phyloP scores from a whole-genome alignment of 1,140 invertebrate genomes.

The Sminthurinus signatus region DNA sequence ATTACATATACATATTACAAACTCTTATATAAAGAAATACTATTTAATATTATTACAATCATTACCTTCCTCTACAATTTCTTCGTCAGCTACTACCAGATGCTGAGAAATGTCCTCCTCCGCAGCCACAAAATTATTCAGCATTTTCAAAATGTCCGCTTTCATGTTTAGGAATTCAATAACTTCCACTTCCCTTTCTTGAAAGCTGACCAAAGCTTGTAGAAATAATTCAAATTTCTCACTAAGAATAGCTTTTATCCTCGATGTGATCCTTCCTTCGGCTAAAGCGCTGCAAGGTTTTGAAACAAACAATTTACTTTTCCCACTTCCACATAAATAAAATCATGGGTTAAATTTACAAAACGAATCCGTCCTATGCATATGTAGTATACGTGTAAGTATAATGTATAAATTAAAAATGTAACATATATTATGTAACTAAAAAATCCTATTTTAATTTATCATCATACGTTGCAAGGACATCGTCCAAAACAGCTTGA shows the following conservation, averaged over 20 bases:
- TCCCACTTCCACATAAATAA: no score
- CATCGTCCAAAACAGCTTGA: conserved; percentile 20
- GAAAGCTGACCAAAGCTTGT: conserved; percentile 35
- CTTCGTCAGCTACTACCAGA: conserved; percentile 16
- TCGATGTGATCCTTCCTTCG: conserved; percentile 26
- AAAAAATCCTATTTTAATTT: no score
- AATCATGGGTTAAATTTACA: no score
- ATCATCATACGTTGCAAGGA: conserved; percentile 18
- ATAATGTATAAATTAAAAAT: no score
- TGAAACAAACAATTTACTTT: not conserved
- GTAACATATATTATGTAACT: no score
- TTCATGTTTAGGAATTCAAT: conserved; percentile 27
- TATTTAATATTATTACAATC: no score
- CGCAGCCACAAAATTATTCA: conserved; percentile 24
- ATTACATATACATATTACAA: no score
- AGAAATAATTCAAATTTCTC: conserved; percentile 36
- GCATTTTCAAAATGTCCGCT: conserved; percentile 23
- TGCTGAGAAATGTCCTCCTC: conserved; percentile 11
- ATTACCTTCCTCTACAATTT: conserved; percentile 11
- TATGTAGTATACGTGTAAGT: not conserved
- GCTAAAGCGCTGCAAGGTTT: conserved; percentile 6
- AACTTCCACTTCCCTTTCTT: conserved; percentile 36
- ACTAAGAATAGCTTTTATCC: conserved; percentile 18
- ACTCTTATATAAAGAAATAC: no score
- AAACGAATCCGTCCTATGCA: not conserved